Evolutionary conservation across 2,888 invertebrate species (phyloP), one percentile per base, ranked within the genome.

Genomic region (Melikaiella ostensackeni): DNA sequence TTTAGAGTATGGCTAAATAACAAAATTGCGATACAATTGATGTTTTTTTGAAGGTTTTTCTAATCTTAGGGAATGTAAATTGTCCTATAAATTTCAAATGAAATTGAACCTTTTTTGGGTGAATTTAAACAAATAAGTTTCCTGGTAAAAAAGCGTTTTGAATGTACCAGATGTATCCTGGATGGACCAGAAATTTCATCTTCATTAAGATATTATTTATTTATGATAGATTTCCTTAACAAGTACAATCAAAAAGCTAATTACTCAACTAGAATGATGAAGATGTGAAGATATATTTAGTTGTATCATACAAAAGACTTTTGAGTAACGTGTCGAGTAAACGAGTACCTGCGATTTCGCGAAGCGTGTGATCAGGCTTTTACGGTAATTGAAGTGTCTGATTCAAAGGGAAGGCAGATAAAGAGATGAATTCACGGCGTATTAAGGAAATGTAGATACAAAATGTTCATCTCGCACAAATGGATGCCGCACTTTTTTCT

Each of bases 381-480:
- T n/a, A 70, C 70, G 50, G 50, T 70, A 70, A 70, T 50, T 70
- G 50, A 33, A 50, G 70, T 70, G 30, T 42, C 64, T 50, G 27
- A 70, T 50, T 70, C 70, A 70, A 70, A 70, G 70, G 13, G 46
- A 46, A 70, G 30, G 50, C 13, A 63, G 63, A 46, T 50, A 50
- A 70, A 70, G 70, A n/a, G 70, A 50, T 30, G 27, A 70, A 70
- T 70, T 70, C n/a, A 11, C 13, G 30, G 30, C 33, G 9, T n/a
- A 30, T 70, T 55, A 30, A 30, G 30, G 19, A 50, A 50, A 30
- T 42, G 24, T 24, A 24, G 24, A 8, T 24, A 62, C 33, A 63
- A 35, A 33, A 63, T 35, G 11, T 63, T 63, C 21, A 21, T 63
- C 16, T 24, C 16, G 27, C 16, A 16, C 13, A 59, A 59, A 59